Base-by-base conservation (phyloP, 92 coral and sea anemone species). In the Siderastrea siderea region DNA sequence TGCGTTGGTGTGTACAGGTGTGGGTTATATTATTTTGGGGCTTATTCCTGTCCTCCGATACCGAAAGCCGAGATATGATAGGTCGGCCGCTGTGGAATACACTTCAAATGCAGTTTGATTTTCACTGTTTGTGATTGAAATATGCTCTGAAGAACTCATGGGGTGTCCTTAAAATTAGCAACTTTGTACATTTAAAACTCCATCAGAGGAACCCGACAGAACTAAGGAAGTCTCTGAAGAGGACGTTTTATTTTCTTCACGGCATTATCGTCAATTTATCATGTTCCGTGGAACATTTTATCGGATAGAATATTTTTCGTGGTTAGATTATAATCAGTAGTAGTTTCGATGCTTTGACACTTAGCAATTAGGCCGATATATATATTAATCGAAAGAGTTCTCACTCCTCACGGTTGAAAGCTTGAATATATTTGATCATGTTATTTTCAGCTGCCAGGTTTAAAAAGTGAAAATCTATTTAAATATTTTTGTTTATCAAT, bases 21-120 rank as follows among this genome's bases (percentile, higher is more conserved):
- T 93, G 44, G 0, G 87, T 43, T 90, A 93, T 70, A 71, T 89
- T 48, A 9, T 93, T 5, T 19, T 86, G 12, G 99, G 99, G 26
- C 49, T 96, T 12, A 94, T 95, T 88, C 96, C 92, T 53, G 63
- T 78, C 14, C 8, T 89, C 64, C 87, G 95, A 50, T 94, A 86
- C 81, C 86, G 94, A 62, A 91, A 83, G 78, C 87, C 84, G 51
- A 71, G 86, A 47, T 76, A 85, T 65, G 79, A 72, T 45, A 58
- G 75, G 59, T 69, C 88, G 5, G 88, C 74, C 14, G 65, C 88
- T 6, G 63, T 74, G 72, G 74, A 61, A 58, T 74, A 72, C 62
- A 74, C 81, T 19, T 5, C 81, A 3, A 72, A 72, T 65, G 26
- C 50, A 13, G 81, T 74, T 0, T 84, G 73, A 84, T 15, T 13